Conservation (phyloP, 1,140 invertebrate species). For the Sweltsa coloradensis region DNA sequence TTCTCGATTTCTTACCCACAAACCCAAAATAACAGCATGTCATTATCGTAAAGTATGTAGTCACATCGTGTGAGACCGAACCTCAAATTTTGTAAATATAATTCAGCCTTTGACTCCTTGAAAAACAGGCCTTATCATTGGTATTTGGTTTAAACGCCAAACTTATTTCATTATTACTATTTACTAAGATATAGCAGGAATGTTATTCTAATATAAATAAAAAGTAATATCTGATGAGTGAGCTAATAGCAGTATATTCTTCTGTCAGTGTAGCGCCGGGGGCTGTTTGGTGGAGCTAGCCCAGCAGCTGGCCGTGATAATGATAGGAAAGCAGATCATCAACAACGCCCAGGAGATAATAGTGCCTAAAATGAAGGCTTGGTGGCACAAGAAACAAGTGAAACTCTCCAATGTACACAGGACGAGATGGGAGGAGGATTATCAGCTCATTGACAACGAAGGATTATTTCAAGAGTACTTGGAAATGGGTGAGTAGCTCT, state of each 20-base stretch:
- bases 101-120: too few species aligned
- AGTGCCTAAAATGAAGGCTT: conserved; percentile 49
- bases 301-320: conserved; percentile 71
- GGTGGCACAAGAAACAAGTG: conserved; percentile 36
- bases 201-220: too few species aligned
- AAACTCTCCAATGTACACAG: conserved; percentile 24
- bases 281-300: conserved; percentile 74
- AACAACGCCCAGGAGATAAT: conserved; percentile 66
- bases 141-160: too few species aligned
- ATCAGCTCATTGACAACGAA: conserved; percentile 45
- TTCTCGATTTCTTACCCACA: too few species aligned
- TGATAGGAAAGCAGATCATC: conserved; percentile 75
- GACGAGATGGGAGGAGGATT: conserved; percentile 47
- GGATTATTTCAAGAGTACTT: conserved; percentile 75
- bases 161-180: too few species aligned
- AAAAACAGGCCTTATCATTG: too few species aligned
- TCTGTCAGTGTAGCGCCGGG: conserved; percentile 57
- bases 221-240: too few species aligned
- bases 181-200: conserved; percentile 15
- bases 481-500: conserved; percentile 58
- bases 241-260: too few species aligned
- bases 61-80: too few species aligned
- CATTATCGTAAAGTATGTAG: too few species aligned
- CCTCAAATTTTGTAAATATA: too few species aligned
- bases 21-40: too few species aligned